A percentile compares a stretch with the other conserved stretches of the same genome.
Conservation (phyloP, 2,113 vertebrate species). For the Gambusia affinis region DNA sequence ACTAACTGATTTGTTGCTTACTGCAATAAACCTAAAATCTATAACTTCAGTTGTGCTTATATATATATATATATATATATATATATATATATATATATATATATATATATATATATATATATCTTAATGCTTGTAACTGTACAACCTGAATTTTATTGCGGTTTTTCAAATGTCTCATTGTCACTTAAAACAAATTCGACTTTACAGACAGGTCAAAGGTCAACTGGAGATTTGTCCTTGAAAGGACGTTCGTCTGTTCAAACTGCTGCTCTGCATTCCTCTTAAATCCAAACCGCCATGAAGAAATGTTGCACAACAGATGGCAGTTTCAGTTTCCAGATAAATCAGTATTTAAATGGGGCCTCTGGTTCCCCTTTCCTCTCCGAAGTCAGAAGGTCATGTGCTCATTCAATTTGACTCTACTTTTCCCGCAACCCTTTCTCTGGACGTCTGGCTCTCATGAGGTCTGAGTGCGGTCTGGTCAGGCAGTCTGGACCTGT, state of each 20-base stretch:
- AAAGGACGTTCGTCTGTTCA: not conserved
- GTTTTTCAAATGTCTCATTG: not conserved
- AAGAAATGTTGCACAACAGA: not conserved
- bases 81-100: not conserved
- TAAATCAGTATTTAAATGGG: not conserved
- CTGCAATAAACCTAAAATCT: no score
- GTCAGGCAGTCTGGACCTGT: no score
- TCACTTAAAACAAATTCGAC: not conserved
- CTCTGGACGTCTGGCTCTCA: not conserved
- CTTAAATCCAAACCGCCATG: not conserved
- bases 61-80: no score
- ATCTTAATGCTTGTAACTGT: not conserved
- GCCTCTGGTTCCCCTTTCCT: conserved; percentile 2
- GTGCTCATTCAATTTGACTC: not conserved
- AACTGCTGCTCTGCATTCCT: not conserved
- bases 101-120: not conserved
- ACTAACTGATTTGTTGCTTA: no score
- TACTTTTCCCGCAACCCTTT: not conserved
- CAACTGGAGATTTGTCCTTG: not conserved
- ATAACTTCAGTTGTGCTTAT: no score
- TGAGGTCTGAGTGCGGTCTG: not conserved
- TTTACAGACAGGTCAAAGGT: not conserved
- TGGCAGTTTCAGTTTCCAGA: conserved; percentile 19
- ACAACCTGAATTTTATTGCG: not conserved
- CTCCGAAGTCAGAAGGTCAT: not conserved